Percentiles rank a stretch among this genome's conserved stretches.
phyloP scores from a whole-genome alignment of 2,797 vertebrate genomes.

The Microcaecilia unicolor region DNA sequence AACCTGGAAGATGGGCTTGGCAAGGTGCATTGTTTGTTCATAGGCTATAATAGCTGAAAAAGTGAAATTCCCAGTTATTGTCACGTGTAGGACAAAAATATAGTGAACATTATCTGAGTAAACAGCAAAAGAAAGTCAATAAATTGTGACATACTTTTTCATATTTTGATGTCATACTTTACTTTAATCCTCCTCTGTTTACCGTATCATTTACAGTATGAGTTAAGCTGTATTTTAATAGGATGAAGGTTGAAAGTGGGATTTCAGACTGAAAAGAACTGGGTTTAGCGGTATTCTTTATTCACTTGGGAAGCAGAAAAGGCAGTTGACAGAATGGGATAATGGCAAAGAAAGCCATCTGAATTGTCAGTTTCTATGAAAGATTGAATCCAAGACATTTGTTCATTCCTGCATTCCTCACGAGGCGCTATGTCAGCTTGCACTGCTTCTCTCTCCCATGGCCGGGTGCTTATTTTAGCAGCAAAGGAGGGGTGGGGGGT shows the following conservation, averaged over 20 bases:
- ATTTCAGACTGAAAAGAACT: constrained; percentile 43
- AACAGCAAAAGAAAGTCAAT: constrained; percentile 44
- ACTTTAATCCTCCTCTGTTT: constrained; percentile 54
- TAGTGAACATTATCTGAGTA: constrained; percentile 23
- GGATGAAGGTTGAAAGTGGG: constrained; percentile 60
- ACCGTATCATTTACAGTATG: constrained; percentile 54
- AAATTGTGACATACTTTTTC: constrained; percentile 23
- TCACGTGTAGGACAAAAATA: too few relatives aligned
- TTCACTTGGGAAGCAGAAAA: constrained; percentile 18
- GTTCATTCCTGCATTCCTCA: constrained; percentile 31
- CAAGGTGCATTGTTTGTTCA: constrained; percentile 51
- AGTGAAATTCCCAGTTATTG: constrained; percentile 38
- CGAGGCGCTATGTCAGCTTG: not conserved
- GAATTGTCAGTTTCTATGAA: constrained; percentile 53
- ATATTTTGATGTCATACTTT: constrained; percentile 18
- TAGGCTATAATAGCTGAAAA: constrained; percentile 30
- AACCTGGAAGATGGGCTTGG: constrained; percentile 46
- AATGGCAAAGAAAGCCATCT: constrained; percentile 49
- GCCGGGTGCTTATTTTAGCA: constrained; percentile 36
- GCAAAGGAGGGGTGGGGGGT: too few relatives aligned
- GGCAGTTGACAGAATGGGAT: constrained; percentile 41
- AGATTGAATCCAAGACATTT: constrained; percentile 55
- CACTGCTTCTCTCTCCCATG: constrained; percentile 34
- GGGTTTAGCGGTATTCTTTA: constrained; percentile 34
- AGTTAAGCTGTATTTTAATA: constrained; percentile 60